Evolutionary conservation across 2,113 vertebrate species (phyloP), one percentile per base, ranked within the genome.

Genomic region (Nicator chloris): DNA sequence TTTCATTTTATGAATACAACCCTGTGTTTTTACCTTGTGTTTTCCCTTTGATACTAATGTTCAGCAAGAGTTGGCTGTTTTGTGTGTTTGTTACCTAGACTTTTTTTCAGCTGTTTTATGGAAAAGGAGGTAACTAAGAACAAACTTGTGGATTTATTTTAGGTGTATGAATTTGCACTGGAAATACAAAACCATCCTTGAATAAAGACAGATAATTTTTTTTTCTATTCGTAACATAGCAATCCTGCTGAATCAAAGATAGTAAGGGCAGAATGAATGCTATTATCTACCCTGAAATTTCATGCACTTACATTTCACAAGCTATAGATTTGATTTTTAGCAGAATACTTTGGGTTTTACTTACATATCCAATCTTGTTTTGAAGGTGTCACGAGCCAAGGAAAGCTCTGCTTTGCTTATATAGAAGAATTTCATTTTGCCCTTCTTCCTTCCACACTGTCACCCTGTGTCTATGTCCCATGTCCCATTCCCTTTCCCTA

Each of bases 21-120:
- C 27, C 2, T 86, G 60, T 68, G 5, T 2, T 79, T 90, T 65
- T 86, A 21, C 19, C 5, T 57, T 93, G 42, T 88, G 65, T 54
- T 69, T 87, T 50, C 66, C 18, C 14, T 68, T 88, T 80, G 31
- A 77, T 82, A 63, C 47, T 90, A 84, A 60, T 9, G 12, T 90
- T 95, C 72, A 56, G 82, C 59, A 89, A 28, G 56, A 95, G 40
- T 11, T 96, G 22, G 37, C 60, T 88, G 50, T 88, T 95, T 86
- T 50, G 13, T 8, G 3, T 60, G 4, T 76, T 95, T 89, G 20
- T 87, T 87, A 35, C 26, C 44, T 27, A 24, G 26, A 44, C 6
- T 51, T 97, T 59, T 79, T 47, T 66, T 86, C 76, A 70, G 30
- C 30, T 94, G 35, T 69, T 64, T 82, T 88, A 82, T 39, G 53